A percentile compares a stretch with the other conserved stretches of the same genome.
Evolutionary conservation across 2,797 vertebrate genomes (phyloP).

Genomic region (Micromesistius poutassou): DNA sequence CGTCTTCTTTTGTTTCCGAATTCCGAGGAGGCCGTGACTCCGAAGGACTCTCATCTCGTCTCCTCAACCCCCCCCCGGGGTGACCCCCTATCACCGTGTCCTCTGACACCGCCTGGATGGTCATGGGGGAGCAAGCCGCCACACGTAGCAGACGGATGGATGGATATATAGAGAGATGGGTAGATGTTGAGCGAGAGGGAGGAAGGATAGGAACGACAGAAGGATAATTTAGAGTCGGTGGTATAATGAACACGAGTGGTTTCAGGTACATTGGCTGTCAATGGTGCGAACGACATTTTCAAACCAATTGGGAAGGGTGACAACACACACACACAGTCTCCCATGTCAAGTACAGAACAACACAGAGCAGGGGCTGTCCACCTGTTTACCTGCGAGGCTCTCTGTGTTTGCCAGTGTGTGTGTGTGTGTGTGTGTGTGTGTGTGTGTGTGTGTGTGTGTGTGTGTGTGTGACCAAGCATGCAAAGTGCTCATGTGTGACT

Average conservation of each 20-base stretch:
- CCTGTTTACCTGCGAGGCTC: conserved; percentile 3
- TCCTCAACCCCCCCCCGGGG: not conserved
- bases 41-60: not conserved
- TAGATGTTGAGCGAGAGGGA: not conserved
- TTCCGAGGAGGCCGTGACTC: not conserved
- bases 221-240: not conserved
- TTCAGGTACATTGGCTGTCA: not conserved
- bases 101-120: too few relatives aligned
- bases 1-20: not conserved
- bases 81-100: not conserved
- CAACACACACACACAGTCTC: not conserved
- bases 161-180: not conserved
- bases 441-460: conserved; percentile 17
- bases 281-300: not conserved
- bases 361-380: not conserved
- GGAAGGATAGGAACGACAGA: not conserved
- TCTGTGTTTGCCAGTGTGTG: conserved; percentile 7
- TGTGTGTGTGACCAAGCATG: not conserved
- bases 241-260: not conserved
- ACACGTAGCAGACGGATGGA: not conserved
- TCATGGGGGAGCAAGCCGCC: too few relatives aligned
- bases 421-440: conserved; percentile 12
- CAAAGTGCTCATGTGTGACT: not conserved
- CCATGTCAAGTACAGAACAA: not conserved
- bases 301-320: not conserved